These are phyloP conservation scores for Brenthis daphne DNA, from an alignment of 2,888 invertebrate species.

Conservation along the genomic window DNA sequence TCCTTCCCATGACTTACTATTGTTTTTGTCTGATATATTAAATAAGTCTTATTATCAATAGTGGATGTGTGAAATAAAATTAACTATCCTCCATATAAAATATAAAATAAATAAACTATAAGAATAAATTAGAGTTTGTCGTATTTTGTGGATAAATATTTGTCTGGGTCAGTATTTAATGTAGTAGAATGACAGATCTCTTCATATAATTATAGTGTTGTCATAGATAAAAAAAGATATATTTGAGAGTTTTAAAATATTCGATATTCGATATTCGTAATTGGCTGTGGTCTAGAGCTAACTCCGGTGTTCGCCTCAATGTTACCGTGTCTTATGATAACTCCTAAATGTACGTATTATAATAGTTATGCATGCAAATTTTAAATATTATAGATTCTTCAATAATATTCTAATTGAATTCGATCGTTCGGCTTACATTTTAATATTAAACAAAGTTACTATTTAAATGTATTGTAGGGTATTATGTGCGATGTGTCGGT, in stretches of 20 bases:
- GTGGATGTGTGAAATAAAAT: too few species aligned
- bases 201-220: background rate
- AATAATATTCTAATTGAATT: slow-evolving; percentile 16
- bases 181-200: slow-evolving; percentile 2
- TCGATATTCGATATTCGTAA: slow-evolving; percentile 28
- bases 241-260: too few species aligned
- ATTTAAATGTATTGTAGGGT: background rate
- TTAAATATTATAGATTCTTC: background rate
- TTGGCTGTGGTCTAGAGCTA: slow-evolving; percentile 40
- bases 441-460: background rate
- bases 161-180: background rate
- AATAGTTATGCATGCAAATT: slow-evolving; percentile 25
- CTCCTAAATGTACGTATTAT: slow-evolving; percentile 3
- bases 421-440: background rate
- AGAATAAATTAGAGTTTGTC: background rate
- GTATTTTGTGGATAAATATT: slow-evolving; percentile 13
- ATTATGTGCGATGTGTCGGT: background rate
- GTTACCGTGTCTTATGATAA: slow-evolving; percentile 24
- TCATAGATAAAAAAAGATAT: background rate
- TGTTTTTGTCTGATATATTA: too few species aligned
- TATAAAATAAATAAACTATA: background rate
- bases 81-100: too few species aligned
- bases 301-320: slow-evolving; percentile 23
- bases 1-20: too few species aligned
- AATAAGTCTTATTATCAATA: too few species aligned